These are phyloP conservation scores for Tauraco erythrolophus DNA, from an alignment of 2,113 vertebrate genomes.

Conservation along the genomic window DNA sequence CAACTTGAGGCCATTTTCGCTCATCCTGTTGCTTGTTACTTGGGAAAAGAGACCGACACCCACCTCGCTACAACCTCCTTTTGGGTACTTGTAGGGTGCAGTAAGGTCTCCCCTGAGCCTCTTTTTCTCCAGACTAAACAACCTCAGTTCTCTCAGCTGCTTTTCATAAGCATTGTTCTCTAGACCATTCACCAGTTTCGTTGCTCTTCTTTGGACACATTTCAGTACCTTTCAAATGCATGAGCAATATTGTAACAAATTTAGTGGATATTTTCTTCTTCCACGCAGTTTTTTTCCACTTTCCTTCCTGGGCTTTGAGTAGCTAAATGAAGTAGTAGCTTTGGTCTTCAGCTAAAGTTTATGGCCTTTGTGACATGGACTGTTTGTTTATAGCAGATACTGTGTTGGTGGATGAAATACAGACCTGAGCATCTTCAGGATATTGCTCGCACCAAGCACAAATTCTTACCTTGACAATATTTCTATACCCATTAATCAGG, in stretches of 20 bases:
- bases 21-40: neutral
- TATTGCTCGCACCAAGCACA: neutral
- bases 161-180: neutral
- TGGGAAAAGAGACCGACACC: neutral
- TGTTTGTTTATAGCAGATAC: neutral
- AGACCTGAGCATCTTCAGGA: neutral
- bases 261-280: neutral
- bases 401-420: neutral
- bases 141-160: rapidly evolving
- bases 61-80: rapidly evolving
- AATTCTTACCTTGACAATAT: neutral
- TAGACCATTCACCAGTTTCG: rapidly evolving
- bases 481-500: neutral
- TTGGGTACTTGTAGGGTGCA: neutral
- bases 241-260: neutral
- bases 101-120: neutral
- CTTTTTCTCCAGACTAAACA: neutral
- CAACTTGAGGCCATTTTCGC: neutral
- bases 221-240: neutral
- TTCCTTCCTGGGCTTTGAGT: neutral
- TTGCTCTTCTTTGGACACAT: neutral
- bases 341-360: neutral
- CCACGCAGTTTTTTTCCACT: neutral
- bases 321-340: no score
- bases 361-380: neutral